These are phyloP conservation scores for Neomonachus schauinslandi DNA, from an alignment of 2,113 vertebrate genomes.

Conservation along the genomic window DNA sequence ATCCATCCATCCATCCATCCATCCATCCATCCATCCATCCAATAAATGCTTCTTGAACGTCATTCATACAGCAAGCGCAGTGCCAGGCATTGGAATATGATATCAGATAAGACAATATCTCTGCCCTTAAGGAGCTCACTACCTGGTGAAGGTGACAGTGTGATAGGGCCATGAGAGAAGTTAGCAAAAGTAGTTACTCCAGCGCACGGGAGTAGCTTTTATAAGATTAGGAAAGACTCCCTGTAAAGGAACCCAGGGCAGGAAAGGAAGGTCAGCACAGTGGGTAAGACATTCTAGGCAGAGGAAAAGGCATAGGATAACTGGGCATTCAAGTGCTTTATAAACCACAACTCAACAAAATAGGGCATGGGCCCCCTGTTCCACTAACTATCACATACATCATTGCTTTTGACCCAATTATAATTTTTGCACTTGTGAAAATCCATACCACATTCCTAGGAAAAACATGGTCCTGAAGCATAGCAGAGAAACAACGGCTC, in stretches of 20 bases:
- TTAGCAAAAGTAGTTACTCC: not conserved
- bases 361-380: accelerated
- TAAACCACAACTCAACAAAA: not conserved
- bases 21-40: not conserved
- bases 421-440: not conserved
- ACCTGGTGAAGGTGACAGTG: too few relatives aligned
- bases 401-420: not conserved
- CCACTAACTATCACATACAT: accelerated
- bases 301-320: not conserved
- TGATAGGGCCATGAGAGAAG: not conserved
- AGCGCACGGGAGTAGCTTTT: accelerated
- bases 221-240: not conserved
- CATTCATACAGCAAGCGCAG: not conserved
- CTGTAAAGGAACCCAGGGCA: not conserved
- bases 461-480: not conserved
- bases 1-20: not conserved
- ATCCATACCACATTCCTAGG: not conserved
- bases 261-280: not conserved
- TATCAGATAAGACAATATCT: not conserved
- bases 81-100: not conserved
- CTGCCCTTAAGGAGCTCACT: not conserved
- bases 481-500: not conserved
- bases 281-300: not conserved
- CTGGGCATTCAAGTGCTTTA: too few relatives aligned
- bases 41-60: not conserved